Percentiles rank a stretch among this genome's conserved stretches.
These are phyloP conservation scores for Chrysemys picta DNA, from an alignment of 2,113 vertebrate species.

Conservation along the genomic window DNA sequence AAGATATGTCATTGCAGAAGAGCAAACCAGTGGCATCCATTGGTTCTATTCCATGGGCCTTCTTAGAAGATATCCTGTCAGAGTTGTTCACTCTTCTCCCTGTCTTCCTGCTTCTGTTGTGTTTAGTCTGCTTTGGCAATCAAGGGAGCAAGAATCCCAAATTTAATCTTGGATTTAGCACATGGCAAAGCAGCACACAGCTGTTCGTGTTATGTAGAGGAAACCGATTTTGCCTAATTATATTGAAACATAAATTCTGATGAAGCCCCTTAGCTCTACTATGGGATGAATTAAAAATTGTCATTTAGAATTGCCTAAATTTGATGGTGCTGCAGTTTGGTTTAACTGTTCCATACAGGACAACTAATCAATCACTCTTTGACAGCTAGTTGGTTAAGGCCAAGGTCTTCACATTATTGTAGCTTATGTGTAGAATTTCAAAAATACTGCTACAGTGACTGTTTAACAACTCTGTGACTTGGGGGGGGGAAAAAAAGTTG, in stretches of 20 bases:
- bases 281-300: background rate
- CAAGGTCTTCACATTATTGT: background rate
- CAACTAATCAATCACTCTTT: background rate
- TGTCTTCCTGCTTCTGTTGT: background rate
- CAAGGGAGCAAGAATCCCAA: background rate
- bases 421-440: background rate
- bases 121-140: background rate
- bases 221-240: background rate
- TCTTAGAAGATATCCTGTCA: background rate
- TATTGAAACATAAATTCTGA: background rate
- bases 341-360: background rate
- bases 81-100: background rate
- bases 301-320: conserved; percentile 2
- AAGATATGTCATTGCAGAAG: rapidly evolving
- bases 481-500: too few relatives aligned
- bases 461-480: background rate
- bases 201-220: background rate
- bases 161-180: background rate
- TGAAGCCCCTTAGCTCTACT: background rate
- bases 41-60: background rate
- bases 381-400: background rate
- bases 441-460: background rate
- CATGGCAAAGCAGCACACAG: background rate
- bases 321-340: conserved; percentile 27
- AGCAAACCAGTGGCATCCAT: background rate